These are phyloP conservation scores for Perizoma flavofasciatum DNA, from an alignment of 2,888 invertebrate species.

Conservation along the genomic window DNA sequence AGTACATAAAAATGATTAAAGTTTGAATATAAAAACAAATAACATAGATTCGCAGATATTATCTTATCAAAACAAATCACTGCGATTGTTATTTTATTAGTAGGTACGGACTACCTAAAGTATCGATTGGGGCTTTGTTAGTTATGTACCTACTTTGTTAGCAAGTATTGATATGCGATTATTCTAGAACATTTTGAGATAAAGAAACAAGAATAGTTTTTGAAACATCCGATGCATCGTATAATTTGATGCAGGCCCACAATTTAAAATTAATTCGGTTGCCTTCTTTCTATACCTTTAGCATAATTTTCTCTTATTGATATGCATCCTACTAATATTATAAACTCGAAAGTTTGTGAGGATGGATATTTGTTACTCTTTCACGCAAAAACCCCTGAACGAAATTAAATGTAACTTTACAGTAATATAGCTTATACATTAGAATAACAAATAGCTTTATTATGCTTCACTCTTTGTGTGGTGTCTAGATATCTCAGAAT, in stretches of 20 bases:
- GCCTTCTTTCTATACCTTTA: neutral
- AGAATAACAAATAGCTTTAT: too few relatives aligned
- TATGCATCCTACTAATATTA: too few relatives aligned
- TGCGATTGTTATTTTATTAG: slow-evolving; percentile 6
- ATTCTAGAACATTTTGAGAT: slow-evolving; percentile 1
- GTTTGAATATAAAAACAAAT: neutral
- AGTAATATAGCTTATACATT: too few relatives aligned
- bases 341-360: too few relatives aligned
- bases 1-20: neutral
- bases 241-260: neutral
- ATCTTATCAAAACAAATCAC: slow-evolving; percentile 9
- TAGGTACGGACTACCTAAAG: too few relatives aligned
- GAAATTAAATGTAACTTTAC: too few relatives aligned
- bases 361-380: too few relatives aligned
- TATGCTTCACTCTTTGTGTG: too few relatives aligned
- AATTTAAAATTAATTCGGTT: too few relatives aligned
- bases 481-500: too few relatives aligned
- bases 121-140: slow-evolving; percentile 5
- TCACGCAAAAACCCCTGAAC: too few relatives aligned
- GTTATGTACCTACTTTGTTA: neutral
- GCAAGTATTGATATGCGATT: slow-evolving; percentile 5
- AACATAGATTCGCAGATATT: neutral
- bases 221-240: neutral
- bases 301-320: neutral
- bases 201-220: neutral